Conservation (phyloP, 2,888 invertebrate genomes). For the Calliphora vomitoria region DNA sequence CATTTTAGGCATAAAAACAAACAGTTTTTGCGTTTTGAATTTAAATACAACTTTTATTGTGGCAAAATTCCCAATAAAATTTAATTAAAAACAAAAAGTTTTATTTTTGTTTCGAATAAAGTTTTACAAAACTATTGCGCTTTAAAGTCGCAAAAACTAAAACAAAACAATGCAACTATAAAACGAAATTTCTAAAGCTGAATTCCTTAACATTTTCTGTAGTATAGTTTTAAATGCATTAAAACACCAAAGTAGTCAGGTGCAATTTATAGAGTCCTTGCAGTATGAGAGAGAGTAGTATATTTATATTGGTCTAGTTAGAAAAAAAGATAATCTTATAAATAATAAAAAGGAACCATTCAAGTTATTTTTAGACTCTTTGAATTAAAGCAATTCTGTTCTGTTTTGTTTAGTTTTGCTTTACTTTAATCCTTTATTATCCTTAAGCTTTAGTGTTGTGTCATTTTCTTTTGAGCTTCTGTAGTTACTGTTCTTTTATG, state of each 20-base stretch:
- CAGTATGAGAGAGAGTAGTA: no score
- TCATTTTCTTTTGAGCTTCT: conserved; percentile 46
- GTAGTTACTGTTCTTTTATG: conserved; percentile 25
- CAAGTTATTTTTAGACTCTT: conserved; percentile 34
- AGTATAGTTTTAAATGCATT: neutral
- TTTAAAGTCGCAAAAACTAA: neutral
- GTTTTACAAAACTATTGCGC: neutral
- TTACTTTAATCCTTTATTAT: conserved; percentile 57
- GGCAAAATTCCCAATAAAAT: neutral
- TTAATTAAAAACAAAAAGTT: conserved; percentile 1
- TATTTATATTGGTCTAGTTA: no score
- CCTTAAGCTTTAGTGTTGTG: conserved; percentile 57
- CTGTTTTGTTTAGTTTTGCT: neutral
- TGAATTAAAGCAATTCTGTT: conserved; percentile 5
- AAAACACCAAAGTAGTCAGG: neutral
- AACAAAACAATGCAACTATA: neutral
- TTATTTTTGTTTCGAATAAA: neutral
- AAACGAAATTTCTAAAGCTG: neutral
- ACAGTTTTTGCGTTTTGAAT: no score
- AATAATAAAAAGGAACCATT: neutral
- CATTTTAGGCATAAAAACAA: no score
- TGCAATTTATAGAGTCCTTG: conserved; percentile 13
- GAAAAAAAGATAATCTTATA: neutral
- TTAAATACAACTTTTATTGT: no score
- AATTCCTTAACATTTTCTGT: neutral